Evolutionary conservation across 2,113 vertebrate genomes (phyloP).

Genomic region (Tragelaphus imberbis): DNA sequence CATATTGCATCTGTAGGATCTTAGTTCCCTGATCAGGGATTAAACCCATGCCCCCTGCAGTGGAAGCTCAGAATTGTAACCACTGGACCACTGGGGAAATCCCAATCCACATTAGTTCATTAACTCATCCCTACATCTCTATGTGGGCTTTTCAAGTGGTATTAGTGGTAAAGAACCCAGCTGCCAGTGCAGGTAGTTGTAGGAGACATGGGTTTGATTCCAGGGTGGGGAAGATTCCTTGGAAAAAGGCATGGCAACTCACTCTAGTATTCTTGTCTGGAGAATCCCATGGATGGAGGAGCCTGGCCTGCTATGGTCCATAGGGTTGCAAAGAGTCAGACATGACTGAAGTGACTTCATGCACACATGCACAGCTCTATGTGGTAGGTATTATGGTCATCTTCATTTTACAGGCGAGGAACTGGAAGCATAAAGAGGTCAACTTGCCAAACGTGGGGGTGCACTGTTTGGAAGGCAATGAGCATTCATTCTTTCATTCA

Average conservation of each 20-base stretch:
- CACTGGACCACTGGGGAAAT: neutral
- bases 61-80: neutral
- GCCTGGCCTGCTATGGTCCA: neutral
- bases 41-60: neutral
- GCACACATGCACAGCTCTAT: rapidly evolving
- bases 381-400: neutral
- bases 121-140: neutral
- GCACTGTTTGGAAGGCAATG: neutral
- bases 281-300: neutral
- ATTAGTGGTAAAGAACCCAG: neutral
- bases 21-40: neutral
- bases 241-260: neutral
- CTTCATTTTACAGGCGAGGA: neutral
- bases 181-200: neutral
- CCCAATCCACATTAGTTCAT: neutral
- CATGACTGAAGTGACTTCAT: neutral
- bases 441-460: neutral
- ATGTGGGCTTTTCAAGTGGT: neutral
- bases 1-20: neutral
- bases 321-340: neutral
- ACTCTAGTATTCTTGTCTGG: neutral
- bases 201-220: neutral
- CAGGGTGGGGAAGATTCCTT: neutral
- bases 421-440: neutral
- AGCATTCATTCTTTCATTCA: neutral